Evolutionary conservation across 2,113 vertebrate species (phyloP).

Genomic region (Glaucomys volans): DNA sequence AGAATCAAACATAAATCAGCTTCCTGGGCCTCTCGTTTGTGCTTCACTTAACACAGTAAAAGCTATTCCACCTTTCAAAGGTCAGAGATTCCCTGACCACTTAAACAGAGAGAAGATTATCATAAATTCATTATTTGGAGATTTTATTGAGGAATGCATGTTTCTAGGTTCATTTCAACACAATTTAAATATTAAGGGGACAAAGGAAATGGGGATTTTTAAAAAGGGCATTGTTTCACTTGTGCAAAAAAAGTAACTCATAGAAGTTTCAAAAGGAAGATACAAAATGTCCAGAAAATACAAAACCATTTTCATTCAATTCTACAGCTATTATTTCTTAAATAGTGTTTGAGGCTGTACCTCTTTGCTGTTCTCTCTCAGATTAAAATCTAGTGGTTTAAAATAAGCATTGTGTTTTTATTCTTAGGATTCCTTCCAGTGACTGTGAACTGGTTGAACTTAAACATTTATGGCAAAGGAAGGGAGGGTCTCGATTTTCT

Average conservation of each 20-base stretch:
- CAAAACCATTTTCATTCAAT: conserved; percentile 15
- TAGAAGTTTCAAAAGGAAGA: conserved; percentile 45
- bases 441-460: neutral
- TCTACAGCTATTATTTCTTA: neutral
- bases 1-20: conserved; percentile 55
- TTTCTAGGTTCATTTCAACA: conserved; percentile 36
- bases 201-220: neutral
- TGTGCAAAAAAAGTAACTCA: neutral
- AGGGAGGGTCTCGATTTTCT: neutral
- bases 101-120: conserved; percentile 23
- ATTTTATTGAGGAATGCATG: conserved; percentile 20
- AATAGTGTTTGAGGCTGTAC: neutral
- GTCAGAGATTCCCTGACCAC: conserved; percentile 53
- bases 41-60: conserved; percentile 46
- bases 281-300: conserved; percentile 13
- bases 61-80: conserved; percentile 52
- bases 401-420: neutral
- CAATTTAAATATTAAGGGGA: conserved; percentile 62
- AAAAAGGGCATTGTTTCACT: neutral
- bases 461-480: conserved; percentile 13
- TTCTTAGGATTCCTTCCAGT: conserved; percentile 41
- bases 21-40: neutral
- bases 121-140: conserved; percentile 58
- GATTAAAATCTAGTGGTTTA: neutral
- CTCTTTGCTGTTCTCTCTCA: conserved; percentile 12